Evolutionary conservation across 1,140 invertebrate genomes (phyloP), one percentile per base, ranked within the genome.

Genomic region (Atta cephalotes): DNA sequence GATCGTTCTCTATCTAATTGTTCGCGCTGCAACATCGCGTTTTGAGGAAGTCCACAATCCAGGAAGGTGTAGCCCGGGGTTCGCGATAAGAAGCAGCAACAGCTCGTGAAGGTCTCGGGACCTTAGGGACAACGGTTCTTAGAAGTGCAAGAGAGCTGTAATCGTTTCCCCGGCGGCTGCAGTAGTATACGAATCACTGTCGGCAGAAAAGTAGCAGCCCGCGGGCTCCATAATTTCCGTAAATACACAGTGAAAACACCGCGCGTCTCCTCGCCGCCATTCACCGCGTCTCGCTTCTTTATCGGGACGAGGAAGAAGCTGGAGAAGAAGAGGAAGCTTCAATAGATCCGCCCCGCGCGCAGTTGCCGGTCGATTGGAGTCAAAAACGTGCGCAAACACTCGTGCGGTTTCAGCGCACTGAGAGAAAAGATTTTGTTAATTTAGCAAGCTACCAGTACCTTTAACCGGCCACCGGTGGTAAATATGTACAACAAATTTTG

Each of bases 211-310:
- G 92, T 92, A 91, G 88, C 85, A 88, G 92, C 92, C 92, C 93
- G 91, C 92, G 92, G 94, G 94, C 92, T 87, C 91, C 91, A 92
- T 90, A 95, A 95, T 95, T 95, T 95, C 92, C 92, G 94, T 95
- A 95, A 95, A 94, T 95, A 95, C 93, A 94, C 94, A 93, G 91
- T 93, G 93, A 94, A 94, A 94, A 94, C 85, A 81, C 90, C 68
- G 91, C 90, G 86, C 89, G 87, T 88, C 81, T 62, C 51, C 53
- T 39, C 76, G 60, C 45, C 62, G 68, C 45, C 74, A 35, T 70
- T 70, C 63, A 56, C 53, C 63, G 62, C 51, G 56, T 87, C 72
- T 85, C 81, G 65, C 72, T 35, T 66, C 63, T 84, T 49, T 65
- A 53, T 76, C 87, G 39, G 51, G 68, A 51, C 14, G 66, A 65